Evolutionary conservation across 2,888 invertebrate genomes (phyloP), one percentile per base, ranked within the genome.

Genomic region (Limnephilus lunatus): DNA sequence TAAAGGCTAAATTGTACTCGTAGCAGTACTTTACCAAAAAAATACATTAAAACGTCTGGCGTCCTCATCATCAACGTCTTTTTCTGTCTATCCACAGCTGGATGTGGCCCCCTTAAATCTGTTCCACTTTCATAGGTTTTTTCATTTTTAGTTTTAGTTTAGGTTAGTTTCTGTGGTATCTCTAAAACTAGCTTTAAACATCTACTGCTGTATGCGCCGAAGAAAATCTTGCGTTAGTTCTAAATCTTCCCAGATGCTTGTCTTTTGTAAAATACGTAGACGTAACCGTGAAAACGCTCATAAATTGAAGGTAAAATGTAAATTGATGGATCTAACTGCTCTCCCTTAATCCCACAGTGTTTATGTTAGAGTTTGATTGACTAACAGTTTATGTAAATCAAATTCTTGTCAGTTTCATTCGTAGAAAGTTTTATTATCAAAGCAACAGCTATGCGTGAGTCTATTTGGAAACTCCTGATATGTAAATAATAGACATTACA

Each of bases 291-390:
- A 30, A 82, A 12, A 5, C 0, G 83, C 83, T 35, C 25, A 39
- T 85, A 19, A 85, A 32, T 85, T 19, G 39, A 15, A 32, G 35
- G 35, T 25, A 35, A 39, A 35, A 39, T 39, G 35, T 85, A 85
- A 85, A 39, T n/a, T 80, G 35, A 80, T 88, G 81, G 35, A 35
- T 88, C 81, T 35, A 32, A 68, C 68, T 3, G 68, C 25, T 68
- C 68, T 68, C 3, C 39, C 85, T 31, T 91, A 39, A 44, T 91
- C 81, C 31, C 53, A 44, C 86, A 44, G 80, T 91, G 82, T 91
- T 91, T 86, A 91, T 91, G 87, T 91, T 87, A 91, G 87, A 81
- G 91, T 44, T 87, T 48, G 87, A 91, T 44, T 81, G 53, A 88
- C 81, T 35, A 81, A 91, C 91, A 81, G 87, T 87, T 91, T 81